phyloP scores from a whole-genome alignment of 2,113 vertebrate species.

The Vicugna pacos region DNA sequence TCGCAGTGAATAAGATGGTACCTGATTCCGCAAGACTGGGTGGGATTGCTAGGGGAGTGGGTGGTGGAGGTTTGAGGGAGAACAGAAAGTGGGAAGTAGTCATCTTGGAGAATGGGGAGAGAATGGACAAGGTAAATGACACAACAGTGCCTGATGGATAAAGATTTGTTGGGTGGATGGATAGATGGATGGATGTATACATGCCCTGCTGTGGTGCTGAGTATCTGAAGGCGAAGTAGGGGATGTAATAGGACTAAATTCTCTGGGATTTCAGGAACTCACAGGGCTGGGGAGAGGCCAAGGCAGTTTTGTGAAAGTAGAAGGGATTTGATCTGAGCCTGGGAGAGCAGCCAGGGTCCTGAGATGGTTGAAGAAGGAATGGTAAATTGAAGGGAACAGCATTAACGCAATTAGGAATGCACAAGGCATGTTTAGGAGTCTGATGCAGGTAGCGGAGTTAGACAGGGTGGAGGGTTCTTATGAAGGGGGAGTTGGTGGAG shows the following conservation, averaged over 20 bases:
- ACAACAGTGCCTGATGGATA: background rate
- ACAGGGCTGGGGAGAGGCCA: background rate
- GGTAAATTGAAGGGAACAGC: background rate
- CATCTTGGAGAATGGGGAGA: background rate
- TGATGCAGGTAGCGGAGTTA: background rate
- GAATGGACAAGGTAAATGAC: background rate
- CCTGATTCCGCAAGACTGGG: background rate
- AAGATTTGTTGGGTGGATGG: too few species aligned
- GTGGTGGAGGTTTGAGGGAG: background rate
- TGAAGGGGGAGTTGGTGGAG: background rate
- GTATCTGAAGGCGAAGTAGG: too few species aligned
- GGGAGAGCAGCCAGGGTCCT: background rate
- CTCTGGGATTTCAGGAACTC: background rate
- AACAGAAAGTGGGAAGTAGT: background rate
- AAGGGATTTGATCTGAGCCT: background rate
- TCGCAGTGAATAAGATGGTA: background rate
- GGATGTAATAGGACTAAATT: background rate
- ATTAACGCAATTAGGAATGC: background rate
- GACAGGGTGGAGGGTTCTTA: background rate
- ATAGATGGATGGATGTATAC: background rate
- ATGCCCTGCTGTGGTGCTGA: background rate
- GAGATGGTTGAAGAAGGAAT: background rate
- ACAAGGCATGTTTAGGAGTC: background rate
- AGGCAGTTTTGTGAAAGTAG: background rate
- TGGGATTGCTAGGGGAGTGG: background rate